Evolutionary conservation across 2,113 vertebrate species (phyloP).

Genomic region (Vireo altiloquus): DNA sequence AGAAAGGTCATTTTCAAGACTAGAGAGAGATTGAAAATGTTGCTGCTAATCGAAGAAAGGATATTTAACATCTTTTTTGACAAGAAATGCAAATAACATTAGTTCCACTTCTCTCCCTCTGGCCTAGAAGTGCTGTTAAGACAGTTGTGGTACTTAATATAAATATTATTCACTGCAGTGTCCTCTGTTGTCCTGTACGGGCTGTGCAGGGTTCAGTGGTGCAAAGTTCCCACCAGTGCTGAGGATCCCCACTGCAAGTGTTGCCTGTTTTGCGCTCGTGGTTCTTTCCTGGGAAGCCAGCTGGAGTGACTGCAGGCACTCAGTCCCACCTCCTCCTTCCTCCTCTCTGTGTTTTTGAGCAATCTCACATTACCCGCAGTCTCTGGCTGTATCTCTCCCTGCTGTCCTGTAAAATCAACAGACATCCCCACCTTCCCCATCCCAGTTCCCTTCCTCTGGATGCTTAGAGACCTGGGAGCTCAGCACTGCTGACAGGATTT

Average conservation of each 20-base stretch:
- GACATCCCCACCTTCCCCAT: neutral
- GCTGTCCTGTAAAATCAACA: neutral
- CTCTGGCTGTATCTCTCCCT: neutral
- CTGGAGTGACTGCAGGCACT: neutral
- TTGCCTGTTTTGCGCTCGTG: fast-evolving
- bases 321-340: neutral
- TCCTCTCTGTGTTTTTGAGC: neutral
- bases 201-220: neutral
- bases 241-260: neutral
- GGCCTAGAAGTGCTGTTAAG: neutral
- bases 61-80: constrained; percentile 17
- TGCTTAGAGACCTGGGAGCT: neutral
- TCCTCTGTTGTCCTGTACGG: neutral
- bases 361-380: neutral
- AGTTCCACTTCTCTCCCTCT: neutral
- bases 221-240: neutral
- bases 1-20: constrained; percentile 38
- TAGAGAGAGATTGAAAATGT: neutral
- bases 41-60: neutral
- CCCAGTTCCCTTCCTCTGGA: neutral
- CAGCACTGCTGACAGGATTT: neutral
- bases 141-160: neutral
- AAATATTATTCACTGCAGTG: neutral
- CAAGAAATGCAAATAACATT: constrained; percentile 26
- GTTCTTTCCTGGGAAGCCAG: neutral